Evolutionary conservation across 2,113 vertebrate genomes (phyloP), one percentile per base, ranked within the genome.

Genomic region (Phaethornis superciliosus): DNA sequence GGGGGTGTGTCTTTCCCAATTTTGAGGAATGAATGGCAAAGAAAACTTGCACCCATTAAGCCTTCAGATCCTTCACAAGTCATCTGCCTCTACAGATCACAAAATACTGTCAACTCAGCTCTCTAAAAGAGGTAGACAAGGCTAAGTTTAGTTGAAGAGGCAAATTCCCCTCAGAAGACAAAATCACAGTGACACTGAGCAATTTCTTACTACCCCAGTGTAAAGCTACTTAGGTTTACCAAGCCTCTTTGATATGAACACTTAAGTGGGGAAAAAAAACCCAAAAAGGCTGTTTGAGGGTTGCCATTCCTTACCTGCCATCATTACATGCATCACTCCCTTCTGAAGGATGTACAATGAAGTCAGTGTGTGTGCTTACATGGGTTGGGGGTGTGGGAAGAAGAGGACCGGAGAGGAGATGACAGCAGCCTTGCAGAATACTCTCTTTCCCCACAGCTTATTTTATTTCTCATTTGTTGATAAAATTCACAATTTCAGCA

Each of bases 301-400:
- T 7, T 68, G 59, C 23, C 13, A 12, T 10, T 69, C 37, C 69
- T 65, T 20, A 63, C 19, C 18, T 24, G 8, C 5, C 35, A 32
- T 27, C 27, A 27, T 14, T n/a, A n/a, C 30, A 14, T 0, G 16
- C 3, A 33, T 27, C 30, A 13, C 30, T 62, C 15, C 22, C 2
- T 1, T 35, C 22, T 49, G 18, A 81, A 84, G 0, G 1, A 21
- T 71, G 32, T 32, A n/a, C n/a, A 58, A 37, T 1, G 8, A 70
- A n/a, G 15, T 33, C 68, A 68, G 8, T 5, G 19, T 10, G n/a
- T 23, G 27, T 6, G 79, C 44, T 52, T 64, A 64, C 7, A 56
- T 0, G 1, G 19, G 16, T 12, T 6, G 3, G 16, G n/a, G 24
- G 1, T 30, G 32, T 1, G 8, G n/a, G 35, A 68, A 76, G 58